These are phyloP conservation scores for Oreochromis mossambicus DNA, from an alignment of 2,797 vertebrate species.

Conservation along the genomic window DNA sequence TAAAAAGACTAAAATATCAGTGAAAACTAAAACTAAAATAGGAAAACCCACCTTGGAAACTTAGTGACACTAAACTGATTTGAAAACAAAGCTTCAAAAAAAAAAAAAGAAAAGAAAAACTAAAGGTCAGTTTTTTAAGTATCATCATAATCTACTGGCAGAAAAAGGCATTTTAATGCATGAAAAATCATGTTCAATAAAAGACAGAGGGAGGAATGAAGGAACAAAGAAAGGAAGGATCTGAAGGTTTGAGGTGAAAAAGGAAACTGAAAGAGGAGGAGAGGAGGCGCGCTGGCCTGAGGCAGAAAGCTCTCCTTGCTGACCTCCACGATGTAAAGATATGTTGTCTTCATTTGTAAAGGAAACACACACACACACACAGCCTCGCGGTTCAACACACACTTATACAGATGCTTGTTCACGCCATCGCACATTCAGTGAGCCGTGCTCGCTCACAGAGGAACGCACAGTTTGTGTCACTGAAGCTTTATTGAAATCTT, in stretches of 20 bases:
- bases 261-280: neutral
- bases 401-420: slow-evolving; percentile 18
- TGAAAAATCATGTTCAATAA: neutral
- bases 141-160: neutral
- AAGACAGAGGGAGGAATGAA: neutral
- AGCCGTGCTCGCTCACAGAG: neutral
- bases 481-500: neutral
- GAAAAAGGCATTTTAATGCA: neutral
- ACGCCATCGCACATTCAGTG: slow-evolving; percentile 4
- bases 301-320: slow-evolving; percentile 27
- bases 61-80: neutral
- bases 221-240: neutral
- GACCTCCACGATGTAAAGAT: slow-evolving; percentile 8
- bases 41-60: neutral
- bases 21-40: neutral
- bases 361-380: neutral
- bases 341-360: neutral
- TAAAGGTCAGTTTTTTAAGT: neutral
- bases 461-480: neutral
- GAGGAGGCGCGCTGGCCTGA: slow-evolving; percentile 15
- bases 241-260: neutral
- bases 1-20: neutral
- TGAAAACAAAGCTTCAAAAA: neutral
- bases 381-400: neutral
- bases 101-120: accelerated